Evolutionary conservation across 64 coral and sea anemone genomes (phyloP).

Genomic region (Actinia tenebrosa): DNA sequence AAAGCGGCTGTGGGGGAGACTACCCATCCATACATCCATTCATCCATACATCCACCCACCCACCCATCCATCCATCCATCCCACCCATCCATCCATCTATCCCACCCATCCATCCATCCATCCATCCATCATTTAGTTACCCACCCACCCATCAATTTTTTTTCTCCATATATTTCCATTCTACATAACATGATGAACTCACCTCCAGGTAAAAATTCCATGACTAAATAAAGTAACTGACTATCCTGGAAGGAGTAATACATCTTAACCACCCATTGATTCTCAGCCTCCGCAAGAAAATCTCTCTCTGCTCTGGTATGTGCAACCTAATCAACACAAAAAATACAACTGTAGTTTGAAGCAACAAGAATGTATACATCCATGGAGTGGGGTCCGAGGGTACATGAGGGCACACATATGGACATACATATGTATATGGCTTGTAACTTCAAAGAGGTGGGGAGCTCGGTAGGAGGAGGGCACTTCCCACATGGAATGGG

Average conservation of each 20-base stretch:
- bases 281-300: slow-evolving; percentile 91
- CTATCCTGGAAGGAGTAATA: slow-evolving; percentile 94
- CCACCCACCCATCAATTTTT: too few relatives aligned
- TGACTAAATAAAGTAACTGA: slow-evolving; percentile 87
- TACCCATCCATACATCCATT: too few relatives aligned
- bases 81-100: background rate
- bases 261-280: slow-evolving; percentile 99
- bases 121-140: too few relatives aligned
- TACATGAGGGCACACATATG: too few relatives aligned
- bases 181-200: background rate
- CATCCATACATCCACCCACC: background rate
- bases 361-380: too few relatives aligned
- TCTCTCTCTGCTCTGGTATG: slow-evolving; percentile 96
- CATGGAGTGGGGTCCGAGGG: too few relatives aligned
- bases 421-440: too few relatives aligned
- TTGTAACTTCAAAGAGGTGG: too few relatives aligned
- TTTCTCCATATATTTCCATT: background rate
- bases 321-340: slow-evolving; percentile 44
- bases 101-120: too few relatives aligned
- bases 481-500: too few relatives aligned
- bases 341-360: background rate
- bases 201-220: slow-evolving; percentile 99
- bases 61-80: background rate
- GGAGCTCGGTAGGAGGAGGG: background rate
- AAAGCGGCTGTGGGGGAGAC: too few relatives aligned